Percentiles rank a stretch among this genome's conserved stretches.
phyloP scores from a whole-genome alignment of 2,888 invertebrate species.

The Sceliomorpha sp. region DNA sequence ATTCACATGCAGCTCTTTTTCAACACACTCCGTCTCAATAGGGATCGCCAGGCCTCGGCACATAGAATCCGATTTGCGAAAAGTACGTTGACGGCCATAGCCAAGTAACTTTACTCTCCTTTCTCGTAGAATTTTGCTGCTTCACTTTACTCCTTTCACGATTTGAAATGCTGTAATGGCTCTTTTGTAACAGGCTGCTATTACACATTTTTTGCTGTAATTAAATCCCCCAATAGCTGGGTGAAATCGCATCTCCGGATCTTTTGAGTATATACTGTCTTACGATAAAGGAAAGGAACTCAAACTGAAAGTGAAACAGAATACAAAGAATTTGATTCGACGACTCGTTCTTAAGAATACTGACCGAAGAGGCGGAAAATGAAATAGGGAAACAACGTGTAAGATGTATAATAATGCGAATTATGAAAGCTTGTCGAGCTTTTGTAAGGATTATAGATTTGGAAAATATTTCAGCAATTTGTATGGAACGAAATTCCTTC shows the following conservation, averaged over 20 bases:
- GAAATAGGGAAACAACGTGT: too few relatives aligned
- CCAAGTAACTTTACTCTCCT: slow-evolving; percentile 9
- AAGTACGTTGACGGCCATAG: slow-evolving; percentile 21
- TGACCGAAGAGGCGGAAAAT: too few relatives aligned
- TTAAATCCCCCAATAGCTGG: not conserved
- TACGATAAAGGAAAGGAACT: too few relatives aligned
- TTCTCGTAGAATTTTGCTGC: slow-evolving; percentile 5
- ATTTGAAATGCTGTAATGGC: not conserved
- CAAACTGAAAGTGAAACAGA: too few relatives aligned
- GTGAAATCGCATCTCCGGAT: not conserved
- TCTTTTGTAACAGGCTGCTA: not conserved
- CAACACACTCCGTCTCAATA: slow-evolving; percentile 61
- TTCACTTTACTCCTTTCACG: slow-evolving; percentile 6
- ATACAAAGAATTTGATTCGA: too few relatives aligned
- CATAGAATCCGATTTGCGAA: slow-evolving; percentile 44
- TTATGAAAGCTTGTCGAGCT: too few relatives aligned
- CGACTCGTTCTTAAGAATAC: too few relatives aligned
- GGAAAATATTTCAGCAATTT: too few relatives aligned
- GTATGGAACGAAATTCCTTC: too few relatives aligned
- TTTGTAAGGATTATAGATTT: too few relatives aligned
- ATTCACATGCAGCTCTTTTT: slow-evolving; percentile 51
- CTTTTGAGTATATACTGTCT: too few relatives aligned
- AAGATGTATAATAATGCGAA: too few relatives aligned
- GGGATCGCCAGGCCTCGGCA: slow-evolving; percentile 50
- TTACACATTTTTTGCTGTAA: not conserved